A percentile compares a stretch with the other conserved stretches of the same genome.
phyloP scores from a whole-genome alignment of 2,113 vertebrate species.

The Xenus cinereus region DNA sequence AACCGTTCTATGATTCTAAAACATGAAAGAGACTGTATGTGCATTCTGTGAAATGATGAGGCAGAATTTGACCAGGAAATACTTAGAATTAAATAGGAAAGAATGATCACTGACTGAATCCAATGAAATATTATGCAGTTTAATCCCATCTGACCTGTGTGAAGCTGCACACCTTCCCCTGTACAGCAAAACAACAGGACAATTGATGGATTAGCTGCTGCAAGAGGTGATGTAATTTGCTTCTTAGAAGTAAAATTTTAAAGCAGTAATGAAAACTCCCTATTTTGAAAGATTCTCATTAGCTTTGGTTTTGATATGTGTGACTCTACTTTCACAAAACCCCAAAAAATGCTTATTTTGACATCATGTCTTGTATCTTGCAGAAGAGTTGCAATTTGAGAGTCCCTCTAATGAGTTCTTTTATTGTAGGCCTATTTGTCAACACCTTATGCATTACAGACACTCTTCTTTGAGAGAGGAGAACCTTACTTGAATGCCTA shows the following conservation, averaged over 20 bases:
- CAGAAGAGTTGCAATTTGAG: background rate
- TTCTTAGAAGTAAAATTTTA: background rate
- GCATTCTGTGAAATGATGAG: background rate
- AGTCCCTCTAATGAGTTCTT: background rate
- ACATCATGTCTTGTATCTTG: background rate
- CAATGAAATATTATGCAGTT: background rate
- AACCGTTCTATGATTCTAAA: background rate
- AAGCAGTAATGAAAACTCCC: background rate
- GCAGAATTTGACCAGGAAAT: background rate
- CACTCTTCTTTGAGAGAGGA: background rate
- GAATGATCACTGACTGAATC: background rate
- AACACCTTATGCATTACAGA: background rate
- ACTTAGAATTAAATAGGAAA: background rate
- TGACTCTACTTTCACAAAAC: background rate
- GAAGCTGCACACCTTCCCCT: background rate
- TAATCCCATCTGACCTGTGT: background rate
- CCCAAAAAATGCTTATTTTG: background rate
- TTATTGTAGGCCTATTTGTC: background rate
- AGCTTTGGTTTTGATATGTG: background rate
- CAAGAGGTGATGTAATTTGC: background rate
- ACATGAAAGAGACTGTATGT: background rate
- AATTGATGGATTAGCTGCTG: background rate
- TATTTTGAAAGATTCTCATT: background rate
- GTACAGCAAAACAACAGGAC: background rate
- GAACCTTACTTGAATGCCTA: background rate